Evolutionary conservation across 2,113 vertebrate genomes (phyloP).

Genomic region (Microcebus ravelobensis): DNA sequence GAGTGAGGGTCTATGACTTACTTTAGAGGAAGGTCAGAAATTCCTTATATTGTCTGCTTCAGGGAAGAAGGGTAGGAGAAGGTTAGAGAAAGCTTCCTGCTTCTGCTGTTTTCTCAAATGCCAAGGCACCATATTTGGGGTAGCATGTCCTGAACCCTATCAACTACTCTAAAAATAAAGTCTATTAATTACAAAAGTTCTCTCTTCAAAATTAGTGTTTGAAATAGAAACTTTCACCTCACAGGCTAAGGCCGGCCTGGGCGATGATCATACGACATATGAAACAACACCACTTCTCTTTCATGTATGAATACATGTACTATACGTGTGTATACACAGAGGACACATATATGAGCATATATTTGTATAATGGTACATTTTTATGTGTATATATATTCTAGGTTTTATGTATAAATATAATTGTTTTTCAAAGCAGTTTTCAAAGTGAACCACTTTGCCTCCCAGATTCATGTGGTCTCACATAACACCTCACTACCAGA

Average conservation of each 20-base stretch:
- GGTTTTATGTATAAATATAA: neutral
- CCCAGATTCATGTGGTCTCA: neutral
- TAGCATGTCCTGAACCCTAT: neutral
- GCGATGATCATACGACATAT: neutral
- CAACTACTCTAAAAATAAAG: neutral
- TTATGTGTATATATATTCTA: neutral
- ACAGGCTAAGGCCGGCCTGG: neutral
- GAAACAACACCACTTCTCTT: neutral
- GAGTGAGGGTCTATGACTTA: neutral
- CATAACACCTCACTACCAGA: neutral
- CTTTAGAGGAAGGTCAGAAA: neutral
- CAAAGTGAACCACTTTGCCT: neutral
- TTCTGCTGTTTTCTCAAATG: neutral
- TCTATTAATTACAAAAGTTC: neutral
- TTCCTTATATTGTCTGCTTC: neutral
- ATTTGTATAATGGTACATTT: neutral
- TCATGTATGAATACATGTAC: neutral
- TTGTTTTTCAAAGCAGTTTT: neutral
- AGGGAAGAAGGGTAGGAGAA: neutral
- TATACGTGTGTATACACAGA: no score
- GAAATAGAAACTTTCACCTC: neutral
- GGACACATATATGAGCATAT: neutral
- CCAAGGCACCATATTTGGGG: neutral
- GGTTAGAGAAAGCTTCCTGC: neutral
- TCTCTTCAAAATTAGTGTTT: conserved; percentile 17